These are phyloP conservation scores for Scartelaos histophorus DNA, from an alignment of 2,113 vertebrate genomes.

Conservation along the genomic window DNA sequence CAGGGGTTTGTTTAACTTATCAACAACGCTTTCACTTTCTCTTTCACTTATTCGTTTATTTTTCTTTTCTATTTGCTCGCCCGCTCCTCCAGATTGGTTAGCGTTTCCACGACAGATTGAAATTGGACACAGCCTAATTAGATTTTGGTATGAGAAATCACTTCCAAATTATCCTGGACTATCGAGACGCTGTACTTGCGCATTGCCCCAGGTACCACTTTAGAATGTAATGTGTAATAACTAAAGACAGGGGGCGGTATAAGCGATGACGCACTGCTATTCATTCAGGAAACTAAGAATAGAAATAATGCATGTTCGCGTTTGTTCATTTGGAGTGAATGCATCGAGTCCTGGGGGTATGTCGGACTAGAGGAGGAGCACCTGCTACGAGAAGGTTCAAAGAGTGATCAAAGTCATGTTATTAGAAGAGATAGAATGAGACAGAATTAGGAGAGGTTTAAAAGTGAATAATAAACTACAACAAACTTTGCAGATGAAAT, in stretches of 20 bases:
- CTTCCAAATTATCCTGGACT: slow-evolving; percentile 23
- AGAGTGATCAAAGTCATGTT: not conserved
- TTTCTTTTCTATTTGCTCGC: slow-evolving; percentile 14
- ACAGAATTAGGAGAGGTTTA: not conserved
- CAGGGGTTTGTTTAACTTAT: not conserved
- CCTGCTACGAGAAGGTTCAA: not conserved
- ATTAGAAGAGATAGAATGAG: not conserved
- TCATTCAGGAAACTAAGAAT: not conserved
- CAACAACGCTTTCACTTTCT: not conserved
- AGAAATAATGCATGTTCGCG: not conserved
- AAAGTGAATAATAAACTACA: not conserved
- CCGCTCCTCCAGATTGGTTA: slow-evolving; percentile 21
- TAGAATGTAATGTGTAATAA: slow-evolving; percentile 19
- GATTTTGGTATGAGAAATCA: slow-evolving; percentile 40
- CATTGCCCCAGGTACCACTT: slow-evolving; percentile 12
- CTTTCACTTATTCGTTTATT: slow-evolving; percentile 5
- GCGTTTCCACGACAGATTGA: slow-evolving; percentile 30
- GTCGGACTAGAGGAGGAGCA: not conserved
- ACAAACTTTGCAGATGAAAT: not conserved
- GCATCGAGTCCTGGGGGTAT: slow-evolving; percentile 21
- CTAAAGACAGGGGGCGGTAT: slow-evolving; percentile 1
- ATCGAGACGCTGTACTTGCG: slow-evolving; percentile 7
- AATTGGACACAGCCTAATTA: slow-evolving; percentile 52
- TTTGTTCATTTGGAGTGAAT: not conserved
- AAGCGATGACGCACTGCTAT: slow-evolving; percentile 12